Conservation (phyloP, 2,888 invertebrate species). For the Cerastis leucographa region DNA sequence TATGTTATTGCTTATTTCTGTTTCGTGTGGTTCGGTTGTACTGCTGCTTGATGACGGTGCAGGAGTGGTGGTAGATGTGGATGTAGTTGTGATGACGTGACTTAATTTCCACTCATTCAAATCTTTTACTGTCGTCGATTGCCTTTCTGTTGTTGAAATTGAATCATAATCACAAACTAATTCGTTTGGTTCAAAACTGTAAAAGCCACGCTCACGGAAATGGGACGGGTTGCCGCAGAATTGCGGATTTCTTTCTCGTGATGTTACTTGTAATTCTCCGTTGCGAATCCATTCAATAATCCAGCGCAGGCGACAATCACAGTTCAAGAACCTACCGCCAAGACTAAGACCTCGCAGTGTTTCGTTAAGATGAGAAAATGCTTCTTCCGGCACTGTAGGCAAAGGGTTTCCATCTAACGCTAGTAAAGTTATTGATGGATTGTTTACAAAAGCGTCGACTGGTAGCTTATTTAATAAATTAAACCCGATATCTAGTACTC, state of each 20-base stretch:
- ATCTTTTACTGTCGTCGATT: slow-evolving; percentile 70
- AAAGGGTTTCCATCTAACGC: slow-evolving; percentile 98
- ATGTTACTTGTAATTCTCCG: slow-evolving; percentile 97
- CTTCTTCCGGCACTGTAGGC: slow-evolving; percentile 95
- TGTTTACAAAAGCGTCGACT: slow-evolving; percentile 94
- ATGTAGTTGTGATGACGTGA: slow-evolving; percentile 76
- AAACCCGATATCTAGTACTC: slow-evolving; percentile 97
- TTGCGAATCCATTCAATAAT: slow-evolving; percentile 97
- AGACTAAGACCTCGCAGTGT: slow-evolving; percentile 96
- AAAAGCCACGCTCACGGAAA: slow-evolving; percentile 95
- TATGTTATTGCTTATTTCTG: slow-evolving; percentile 69
- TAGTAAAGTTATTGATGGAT: slow-evolving; percentile 95
- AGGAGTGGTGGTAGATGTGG: slow-evolving; percentile 72
- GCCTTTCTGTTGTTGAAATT: slow-evolving; percentile 72
- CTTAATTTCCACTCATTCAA: slow-evolving; percentile 74
- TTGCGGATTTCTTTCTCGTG: slow-evolving; percentile 97
- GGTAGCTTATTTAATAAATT: slow-evolving; percentile 96
- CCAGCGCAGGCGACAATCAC: slow-evolving; percentile 97
- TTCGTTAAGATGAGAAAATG: slow-evolving; percentile 94
- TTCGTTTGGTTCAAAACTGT: slow-evolving; percentile 95
- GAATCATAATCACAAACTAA: slow-evolving; percentile 90
- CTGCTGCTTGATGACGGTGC: slow-evolving; percentile 72
- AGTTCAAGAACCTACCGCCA: slow-evolving; percentile 96
- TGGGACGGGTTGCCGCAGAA: slow-evolving; percentile 96
- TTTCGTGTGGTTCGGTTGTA: slow-evolving; percentile 72